These are phyloP conservation scores for Anthopleura xanthogrammica DNA, from an alignment of 92 coral and sea anemone genomes.

Conservation along the genomic window DNA sequence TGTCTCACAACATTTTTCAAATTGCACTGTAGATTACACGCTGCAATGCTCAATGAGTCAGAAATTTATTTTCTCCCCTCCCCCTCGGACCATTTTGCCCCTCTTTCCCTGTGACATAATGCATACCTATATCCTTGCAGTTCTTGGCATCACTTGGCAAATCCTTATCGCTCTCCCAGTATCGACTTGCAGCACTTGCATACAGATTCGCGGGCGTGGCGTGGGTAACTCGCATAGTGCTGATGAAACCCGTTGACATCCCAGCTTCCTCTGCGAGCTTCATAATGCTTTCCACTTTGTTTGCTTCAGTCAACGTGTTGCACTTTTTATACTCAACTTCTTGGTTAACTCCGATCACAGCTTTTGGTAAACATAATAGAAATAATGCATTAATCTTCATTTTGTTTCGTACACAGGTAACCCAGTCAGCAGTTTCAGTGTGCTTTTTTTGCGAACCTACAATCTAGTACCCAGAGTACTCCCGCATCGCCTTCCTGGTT, in stretches of 20 bases:
- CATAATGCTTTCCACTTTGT: conserved; percentile 30
- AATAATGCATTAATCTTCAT: background rate
- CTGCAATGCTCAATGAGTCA: no score
- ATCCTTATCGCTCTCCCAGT: conserved; percentile 36
- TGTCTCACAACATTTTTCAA: no score
- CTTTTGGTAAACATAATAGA: background rate
- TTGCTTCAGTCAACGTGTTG: conserved; percentile 16
- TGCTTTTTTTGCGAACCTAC: no score
- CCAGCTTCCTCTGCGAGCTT: conserved; percentile 50
- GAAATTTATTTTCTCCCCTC: no score
- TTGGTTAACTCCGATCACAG: conserved; percentile 16
- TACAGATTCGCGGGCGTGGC: conserved; percentile 36
- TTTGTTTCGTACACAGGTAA: no score
- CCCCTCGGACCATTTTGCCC: no score
- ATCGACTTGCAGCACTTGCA: conserved; percentile 24
- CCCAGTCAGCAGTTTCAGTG: no score
- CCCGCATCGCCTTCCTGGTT: no score
- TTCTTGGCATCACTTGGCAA: background rate
- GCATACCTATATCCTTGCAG: conserved; percentile 34
- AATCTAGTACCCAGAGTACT: no score
- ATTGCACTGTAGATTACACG: no score
- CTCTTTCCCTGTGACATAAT: no score
- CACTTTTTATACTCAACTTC: conserved; percentile 30
- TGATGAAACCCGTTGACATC: conserved; percentile 42
- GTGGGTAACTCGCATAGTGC: conserved; percentile 40